phyloP scores from a whole-genome alignment of 1,140 invertebrate genomes.

The Lasaia peninsularis region DNA sequence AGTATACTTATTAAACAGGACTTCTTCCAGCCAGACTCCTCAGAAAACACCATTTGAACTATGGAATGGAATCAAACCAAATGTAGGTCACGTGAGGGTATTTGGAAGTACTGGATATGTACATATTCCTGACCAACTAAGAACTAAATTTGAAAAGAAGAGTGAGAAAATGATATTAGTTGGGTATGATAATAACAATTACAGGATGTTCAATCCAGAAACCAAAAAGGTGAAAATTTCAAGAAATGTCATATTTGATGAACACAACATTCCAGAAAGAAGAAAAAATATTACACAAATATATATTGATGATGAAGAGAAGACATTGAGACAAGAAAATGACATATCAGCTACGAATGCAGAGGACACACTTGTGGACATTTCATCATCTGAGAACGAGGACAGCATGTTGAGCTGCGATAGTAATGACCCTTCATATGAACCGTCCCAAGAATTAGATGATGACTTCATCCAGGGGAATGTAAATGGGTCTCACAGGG shows the following conservation, averaged over 20 bases:
- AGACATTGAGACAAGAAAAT: constrained; percentile 4
- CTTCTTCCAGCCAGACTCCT: constrained; percentile 29
- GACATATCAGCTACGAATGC: constrained; percentile 12
- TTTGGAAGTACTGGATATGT: constrained; percentile 28
- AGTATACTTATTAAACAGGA: constrained; percentile 54
- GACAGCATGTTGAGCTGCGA: constrained; percentile 14
- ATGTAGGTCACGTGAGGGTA: constrained; percentile 22
- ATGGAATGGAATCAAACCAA: constrained; percentile 30
- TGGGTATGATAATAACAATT: constrained; percentile 10
- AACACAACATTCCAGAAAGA: constrained; percentile 19
- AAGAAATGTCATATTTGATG: constrained; percentile 35
- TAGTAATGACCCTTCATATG: constrained; percentile 18
- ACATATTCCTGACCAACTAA: constrained; percentile 26
- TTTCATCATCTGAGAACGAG: constrained; percentile 14
- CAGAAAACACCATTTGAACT: constrained; percentile 28
- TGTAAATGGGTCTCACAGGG: constrained; percentile 20
- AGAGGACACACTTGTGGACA: background rate
- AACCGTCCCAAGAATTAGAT: constrained; percentile 17
- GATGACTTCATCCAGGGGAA: constrained; percentile 7
- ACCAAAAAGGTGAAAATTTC: constrained; percentile 31
- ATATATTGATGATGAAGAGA: constrained; percentile 18
- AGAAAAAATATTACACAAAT: constrained; percentile 23
- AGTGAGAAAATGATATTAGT: constrained; percentile 21
- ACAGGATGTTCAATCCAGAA: constrained; percentile 19
- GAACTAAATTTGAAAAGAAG: constrained; percentile 29